Evolutionary conservation across 2,888 invertebrate genomes (phyloP), one percentile per base, ranked within the genome.

Genomic region (Brenthis ino): DNA sequence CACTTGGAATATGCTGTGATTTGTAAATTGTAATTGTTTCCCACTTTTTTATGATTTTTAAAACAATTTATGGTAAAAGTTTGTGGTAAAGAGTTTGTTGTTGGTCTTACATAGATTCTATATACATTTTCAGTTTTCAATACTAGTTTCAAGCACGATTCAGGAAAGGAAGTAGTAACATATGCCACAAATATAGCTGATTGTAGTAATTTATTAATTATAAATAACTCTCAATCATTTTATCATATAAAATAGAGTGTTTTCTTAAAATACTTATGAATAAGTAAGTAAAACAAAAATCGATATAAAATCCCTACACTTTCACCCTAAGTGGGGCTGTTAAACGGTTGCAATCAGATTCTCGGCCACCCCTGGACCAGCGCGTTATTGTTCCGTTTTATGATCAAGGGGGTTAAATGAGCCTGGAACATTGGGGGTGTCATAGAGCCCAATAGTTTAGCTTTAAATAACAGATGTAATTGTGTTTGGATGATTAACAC

Each of bases 401-500:
- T 76, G 77, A 78, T 75, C 75, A 75, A 77, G 81, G 80, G 77
- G 80, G 80, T 80, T 77, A 80, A 80, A 81, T 77, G 80, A 79
- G 73, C 80, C 77, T 71, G 69, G 75, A 72, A 76, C 71, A 65
- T 70, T 71, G 66, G 71, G 78, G 79, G 78, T 77, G 77, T 75
- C 78, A 72, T 75, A 74, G 74, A 72, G 76, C 74, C 73, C 72
- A 76, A 75, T 77, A 79, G 79, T 81, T 80, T 80, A 83, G 80
- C 78, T 83, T 81, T 82, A 81, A 84, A 83, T 85, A 85, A 83
- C 85, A 85, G 81, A 82, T 86, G 85, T 91, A 91, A 92, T 91
- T 91, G 90, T 86, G 86, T 86, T 88, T 82, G 85, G 82, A 88
- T 85, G 83, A 80, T 78, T 75, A 73, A 76, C 77, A 75, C 71